phyloP scores from a whole-genome alignment of 2,888 invertebrate species.

The Himalopsyche tibetana region DNA sequence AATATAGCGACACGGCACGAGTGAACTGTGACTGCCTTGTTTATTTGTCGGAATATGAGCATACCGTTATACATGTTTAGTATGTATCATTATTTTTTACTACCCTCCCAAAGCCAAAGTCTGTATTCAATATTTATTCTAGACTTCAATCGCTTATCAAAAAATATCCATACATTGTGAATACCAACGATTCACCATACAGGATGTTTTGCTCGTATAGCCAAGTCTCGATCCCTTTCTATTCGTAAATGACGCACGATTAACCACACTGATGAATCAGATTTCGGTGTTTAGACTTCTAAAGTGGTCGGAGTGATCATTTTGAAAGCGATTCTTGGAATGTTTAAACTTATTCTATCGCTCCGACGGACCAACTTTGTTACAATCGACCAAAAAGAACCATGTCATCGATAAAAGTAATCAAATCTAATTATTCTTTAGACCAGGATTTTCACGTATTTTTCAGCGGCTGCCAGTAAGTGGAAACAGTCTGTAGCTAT shows the following conservation, averaged over 20 bases:
- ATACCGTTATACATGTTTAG: not conserved
- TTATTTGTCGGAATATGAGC: not conserved
- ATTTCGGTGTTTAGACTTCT: not conserved
- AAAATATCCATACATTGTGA: not conserved
- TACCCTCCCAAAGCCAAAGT: too few species aligned
- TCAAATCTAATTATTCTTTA: too few species aligned
- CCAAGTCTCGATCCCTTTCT: constrained; percentile 19
- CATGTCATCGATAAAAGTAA: too few species aligned
- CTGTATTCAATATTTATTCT: too few species aligned
- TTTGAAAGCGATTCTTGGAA: constrained; percentile 25
- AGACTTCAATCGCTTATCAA: too few species aligned
- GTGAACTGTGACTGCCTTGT: not conserved
- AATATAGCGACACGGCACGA: not conserved
- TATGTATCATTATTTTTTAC: not conserved
- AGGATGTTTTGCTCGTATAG: not conserved
- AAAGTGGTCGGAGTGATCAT: not conserved
- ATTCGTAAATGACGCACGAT: constrained; percentile 5
- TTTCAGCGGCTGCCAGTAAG: too few species aligned
- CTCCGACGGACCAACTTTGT: too few species aligned
- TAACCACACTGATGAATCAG: constrained; percentile 24
- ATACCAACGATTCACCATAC: not conserved
- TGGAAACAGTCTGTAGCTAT: too few species aligned
- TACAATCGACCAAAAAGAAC: too few species aligned
- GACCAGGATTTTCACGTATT: too few species aligned
- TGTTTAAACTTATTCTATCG: too few species aligned